Evolutionary conservation across 2,888 invertebrate species (phyloP).

Genomic region (Hymenopus coronatus): DNA sequence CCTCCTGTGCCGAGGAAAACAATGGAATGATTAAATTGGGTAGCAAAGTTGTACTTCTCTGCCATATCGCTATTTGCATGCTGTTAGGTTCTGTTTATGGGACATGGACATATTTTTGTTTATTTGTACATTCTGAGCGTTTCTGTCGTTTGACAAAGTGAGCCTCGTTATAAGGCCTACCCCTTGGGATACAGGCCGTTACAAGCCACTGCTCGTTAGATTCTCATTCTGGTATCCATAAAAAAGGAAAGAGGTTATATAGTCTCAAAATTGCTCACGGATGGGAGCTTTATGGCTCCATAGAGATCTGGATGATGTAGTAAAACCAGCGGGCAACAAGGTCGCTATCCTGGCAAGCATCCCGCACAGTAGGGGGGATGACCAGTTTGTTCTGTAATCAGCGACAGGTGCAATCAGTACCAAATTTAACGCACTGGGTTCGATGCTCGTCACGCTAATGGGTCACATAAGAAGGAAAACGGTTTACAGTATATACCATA

Average conservation of each 20-base stretch:
- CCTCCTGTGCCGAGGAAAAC: too few relatives aligned
- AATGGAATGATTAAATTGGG: too few relatives aligned
- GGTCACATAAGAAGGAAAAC: background rate
- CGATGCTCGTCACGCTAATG: background rate
- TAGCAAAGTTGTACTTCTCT: too few relatives aligned
- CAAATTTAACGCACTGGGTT: background rate
- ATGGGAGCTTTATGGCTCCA: background rate
- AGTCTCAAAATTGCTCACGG: background rate
- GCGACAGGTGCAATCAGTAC: background rate
- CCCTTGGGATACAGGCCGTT: too few relatives aligned
- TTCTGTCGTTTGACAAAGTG: too few relatives aligned
- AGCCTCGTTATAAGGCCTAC: too few relatives aligned
- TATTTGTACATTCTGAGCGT: too few relatives aligned
- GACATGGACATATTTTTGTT: too few relatives aligned
- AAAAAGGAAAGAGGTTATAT: background rate
- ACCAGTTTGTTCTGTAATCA: background rate
- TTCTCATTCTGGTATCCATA: background rate
- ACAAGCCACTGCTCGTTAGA: too few relatives aligned
- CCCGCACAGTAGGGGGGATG: background rate
- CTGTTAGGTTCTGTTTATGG: too few relatives aligned
- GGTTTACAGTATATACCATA: background rate
- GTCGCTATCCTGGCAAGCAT: background rate
- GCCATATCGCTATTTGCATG: too few relatives aligned
- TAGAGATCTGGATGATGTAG: background rate
- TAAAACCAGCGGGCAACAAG: background rate